Evolutionary conservation across 2,113 vertebrate species (phyloP).

Genomic region (Hydropotes inermis): DNA sequence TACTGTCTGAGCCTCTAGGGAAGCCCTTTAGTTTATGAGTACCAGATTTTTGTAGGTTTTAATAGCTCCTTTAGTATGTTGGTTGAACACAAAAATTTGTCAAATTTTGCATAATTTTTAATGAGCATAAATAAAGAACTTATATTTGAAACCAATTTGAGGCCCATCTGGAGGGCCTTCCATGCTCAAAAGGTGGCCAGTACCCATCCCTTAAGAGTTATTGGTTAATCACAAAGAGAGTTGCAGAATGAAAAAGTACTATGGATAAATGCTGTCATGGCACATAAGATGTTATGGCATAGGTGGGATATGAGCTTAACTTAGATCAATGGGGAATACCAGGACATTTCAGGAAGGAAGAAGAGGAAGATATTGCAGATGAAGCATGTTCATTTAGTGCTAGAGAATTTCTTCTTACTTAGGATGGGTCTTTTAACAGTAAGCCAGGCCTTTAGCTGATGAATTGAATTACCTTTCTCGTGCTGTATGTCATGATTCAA

Average conservation of each 20-base stretch:
- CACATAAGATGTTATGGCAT: not conserved
- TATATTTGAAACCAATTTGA: not conserved
- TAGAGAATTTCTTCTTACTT: slow-evolving; percentile 10
- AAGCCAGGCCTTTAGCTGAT: not conserved
- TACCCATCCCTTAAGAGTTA: not conserved
- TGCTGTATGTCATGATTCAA: not conserved
- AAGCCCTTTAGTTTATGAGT: not conserved
- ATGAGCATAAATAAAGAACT: not conserved
- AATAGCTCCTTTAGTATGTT: not conserved
- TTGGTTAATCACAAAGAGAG: not conserved
- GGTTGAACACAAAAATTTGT: not conserved
- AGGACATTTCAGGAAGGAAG: not conserved
- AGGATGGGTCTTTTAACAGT: not conserved
- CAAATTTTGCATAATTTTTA: not conserved
- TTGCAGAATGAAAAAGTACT: not conserved
- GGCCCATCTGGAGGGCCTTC: not conserved
- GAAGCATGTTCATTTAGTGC: not conserved
- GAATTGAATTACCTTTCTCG: not conserved
- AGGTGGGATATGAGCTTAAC: not conserved
- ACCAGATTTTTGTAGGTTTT: not conserved
- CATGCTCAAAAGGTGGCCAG: not conserved
- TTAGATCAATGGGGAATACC: not conserved
- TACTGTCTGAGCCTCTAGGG: not conserved
- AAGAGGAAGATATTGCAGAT: not conserved
- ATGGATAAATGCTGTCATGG: not conserved